Conservation (phyloP, 64 coral and sea anemone species). For the Hydrozoanthus tunicans region DNA sequence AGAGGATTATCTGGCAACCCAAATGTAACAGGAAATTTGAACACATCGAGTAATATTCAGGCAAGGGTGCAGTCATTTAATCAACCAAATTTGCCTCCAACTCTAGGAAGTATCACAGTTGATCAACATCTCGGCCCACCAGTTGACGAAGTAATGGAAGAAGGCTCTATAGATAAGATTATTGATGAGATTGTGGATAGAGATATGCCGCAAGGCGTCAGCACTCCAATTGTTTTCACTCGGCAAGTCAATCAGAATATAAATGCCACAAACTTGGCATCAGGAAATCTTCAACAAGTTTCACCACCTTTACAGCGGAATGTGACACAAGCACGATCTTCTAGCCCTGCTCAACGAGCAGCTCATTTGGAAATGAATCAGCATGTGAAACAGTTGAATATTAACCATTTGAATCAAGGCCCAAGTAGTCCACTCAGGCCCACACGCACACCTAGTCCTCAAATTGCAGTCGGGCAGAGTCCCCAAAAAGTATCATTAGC, state of each 20-base stretch:
- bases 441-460: slow-evolving; percentile 62
- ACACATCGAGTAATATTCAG: slow-evolving; percentile 50
- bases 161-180: slow-evolving; percentile 80
- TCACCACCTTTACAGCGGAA: slow-evolving; percentile 25
- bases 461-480: slow-evolving; percentile 45
- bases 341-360: slow-evolving; percentile 24
- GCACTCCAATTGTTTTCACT: slow-evolving; percentile 76
- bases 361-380: slow-evolving; percentile 45
- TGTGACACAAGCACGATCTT: neutral
- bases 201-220: slow-evolving; percentile 92
- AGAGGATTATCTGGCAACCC: slow-evolving; percentile 34
- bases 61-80: slow-evolving; percentile 52
- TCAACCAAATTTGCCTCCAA: slow-evolving; percentile 36
- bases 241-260: slow-evolving; percentile 33
- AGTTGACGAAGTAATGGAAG: slow-evolving; percentile 54
- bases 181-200: slow-evolving; percentile 97
- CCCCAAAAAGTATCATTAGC: slow-evolving; percentile 28
- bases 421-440: slow-evolving; percentile 59
- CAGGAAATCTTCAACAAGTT: slow-evolving; percentile 45
- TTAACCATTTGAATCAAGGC: slow-evolving; percentile 55
- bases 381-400: slow-evolving; percentile 40
- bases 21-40: slow-evolving; percentile 51
- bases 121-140: slow-evolving; percentile 52
- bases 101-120: slow-evolving; percentile 39
- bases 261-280: slow-evolving; percentile 43